Conservation (phyloP, 2,888 invertebrate species). For the Diachrysia chrysitis region DNA sequence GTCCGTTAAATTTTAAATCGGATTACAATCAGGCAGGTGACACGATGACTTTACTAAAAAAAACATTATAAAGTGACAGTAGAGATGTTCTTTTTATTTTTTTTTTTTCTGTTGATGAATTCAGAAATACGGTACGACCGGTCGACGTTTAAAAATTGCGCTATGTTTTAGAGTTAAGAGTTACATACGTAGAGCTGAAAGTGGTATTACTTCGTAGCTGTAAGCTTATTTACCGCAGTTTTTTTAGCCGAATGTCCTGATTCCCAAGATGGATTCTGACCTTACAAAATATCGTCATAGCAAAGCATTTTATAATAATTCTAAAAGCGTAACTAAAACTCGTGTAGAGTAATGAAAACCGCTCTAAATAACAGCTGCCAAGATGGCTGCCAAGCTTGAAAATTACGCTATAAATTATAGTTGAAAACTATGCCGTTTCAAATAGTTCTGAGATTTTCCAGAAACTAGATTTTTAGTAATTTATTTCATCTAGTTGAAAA, state of each 20-base stretch:
- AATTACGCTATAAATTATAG: slow-evolving; percentile 29
- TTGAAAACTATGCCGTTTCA: slow-evolving; percentile 23
- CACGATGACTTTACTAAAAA: slow-evolving; percentile 34
- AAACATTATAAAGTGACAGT: slow-evolving; percentile 14
- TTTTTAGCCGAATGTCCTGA: background rate
- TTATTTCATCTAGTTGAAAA: slow-evolving; percentile 22
- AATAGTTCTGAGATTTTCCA: slow-evolving; percentile 24
- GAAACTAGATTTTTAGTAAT: slow-evolving; percentile 26
- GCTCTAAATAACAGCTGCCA: background rate
- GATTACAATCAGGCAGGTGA: slow-evolving; percentile 43
- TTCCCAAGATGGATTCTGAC: background rate
- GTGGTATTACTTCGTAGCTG: too few species aligned
- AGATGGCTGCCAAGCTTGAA: slow-evolving; percentile 4
- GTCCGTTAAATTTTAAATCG: slow-evolving; percentile 53
- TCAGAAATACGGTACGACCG: too few species aligned
- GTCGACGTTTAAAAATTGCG: too few species aligned
- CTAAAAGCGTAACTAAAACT: slow-evolving; percentile 11
- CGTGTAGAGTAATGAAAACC: slow-evolving; percentile 16
- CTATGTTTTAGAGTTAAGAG: too few species aligned
- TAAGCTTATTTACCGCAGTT: background rate
- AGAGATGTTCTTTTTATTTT: slow-evolving; percentile 27
- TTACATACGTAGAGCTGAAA: too few species aligned
- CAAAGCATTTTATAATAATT: background rate
- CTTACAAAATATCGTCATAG: background rate
- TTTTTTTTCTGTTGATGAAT: background rate